Evolutionary conservation across 2,797 vertebrate species (phyloP), one percentile per base, ranked within the genome.

Genomic region (Spinibarbus caldwelli): DNA sequence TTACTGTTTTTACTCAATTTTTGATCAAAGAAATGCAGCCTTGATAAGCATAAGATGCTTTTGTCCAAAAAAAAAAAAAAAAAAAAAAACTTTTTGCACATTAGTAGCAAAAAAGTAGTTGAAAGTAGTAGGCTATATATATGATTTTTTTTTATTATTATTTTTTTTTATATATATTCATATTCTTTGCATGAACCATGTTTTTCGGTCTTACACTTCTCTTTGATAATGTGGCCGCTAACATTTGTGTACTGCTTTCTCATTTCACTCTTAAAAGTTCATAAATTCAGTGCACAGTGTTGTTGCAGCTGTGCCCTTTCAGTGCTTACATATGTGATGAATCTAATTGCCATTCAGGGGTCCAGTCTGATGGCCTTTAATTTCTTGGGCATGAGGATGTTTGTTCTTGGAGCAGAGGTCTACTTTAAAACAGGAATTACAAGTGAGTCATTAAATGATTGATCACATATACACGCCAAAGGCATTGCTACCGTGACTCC

Each of bases 351-450:
- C 67, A 78, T 70, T 78, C 73, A 78, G 31, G 21, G 23, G 31
- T 77, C 71, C 57, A 72, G 64, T 52, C 41, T 77, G 64, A 36
- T 57, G 59, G 82, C 78, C 49, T 64, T 84, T 84, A 5, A 78
- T 57, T 57, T 70, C 47, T 84, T 59, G n/a, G 11, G 59, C 64
- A 52, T 12, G 47, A 12, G 49, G 62, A 41, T 75, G 26, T 54
- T 77, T 77, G 62, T 52, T 68, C 34, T 21, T 57, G 34, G 43
- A 66, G 36, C 62, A 54, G 26, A 57, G 34, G 62, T 10, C 47
- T 68, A 57, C 62, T 78, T 70, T 78, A 54, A 84, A 70, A 78
- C 82, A 84, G 21, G 64, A 84, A 78, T 70, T 78, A 68, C 19
- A 68, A 83, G 15, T 14, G 54, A 45, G 64, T 29, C 66, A 23